Base-by-base conservation (phyloP, 2,113 vertebrate species). In the Turnix velox region DNA sequence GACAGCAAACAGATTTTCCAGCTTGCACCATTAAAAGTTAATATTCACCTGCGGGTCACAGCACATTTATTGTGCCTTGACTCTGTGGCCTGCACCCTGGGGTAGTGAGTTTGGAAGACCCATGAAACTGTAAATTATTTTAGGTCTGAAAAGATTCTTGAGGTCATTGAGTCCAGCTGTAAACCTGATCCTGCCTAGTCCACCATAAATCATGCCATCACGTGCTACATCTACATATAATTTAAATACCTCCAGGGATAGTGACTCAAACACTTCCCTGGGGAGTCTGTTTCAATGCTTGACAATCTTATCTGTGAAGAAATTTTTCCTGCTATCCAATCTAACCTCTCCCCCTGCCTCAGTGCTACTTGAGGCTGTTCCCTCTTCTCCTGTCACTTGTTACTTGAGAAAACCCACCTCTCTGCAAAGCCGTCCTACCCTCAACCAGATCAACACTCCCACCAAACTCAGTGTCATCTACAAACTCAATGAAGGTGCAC, bases 161-260 rank as follows among this genome's bases (percentile, higher is more conserved):
- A 61, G 40, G 48, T 72, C 23, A 42, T 37, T 1, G 2, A 73
- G 37, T 69, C 54, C 45, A 42, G 3, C 23, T 2, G 2, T n/a
- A 8, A 46, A 43, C 9, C 23, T 23, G 51, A 12, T 16, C 12
- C 35, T 76, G 40, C 43, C 28, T 54, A 72, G 28, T 5, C 28
- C 42, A 78, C 6, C 49, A n/a, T 89, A 52, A 81, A 61, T 9
- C 49, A 27, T 6, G 9, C n/a, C 40, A 35, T 24, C 15, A 16
- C 37, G 33, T 7, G 3, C 24, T 25, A 16, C 24, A 6, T 30
- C 30, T 18, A 15, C 14, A 15, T 0, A 0, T 42, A 46, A 66
- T 91, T 73, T 52, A 61, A 84, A 74, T 12, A 18, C 23, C 39
- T 72, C 48, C 30, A 59, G 45, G 30, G 48, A 0, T 45, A 28